phyloP scores from a whole-genome alignment of 2,113 vertebrate species.

The Malurus cyaneus region DNA sequence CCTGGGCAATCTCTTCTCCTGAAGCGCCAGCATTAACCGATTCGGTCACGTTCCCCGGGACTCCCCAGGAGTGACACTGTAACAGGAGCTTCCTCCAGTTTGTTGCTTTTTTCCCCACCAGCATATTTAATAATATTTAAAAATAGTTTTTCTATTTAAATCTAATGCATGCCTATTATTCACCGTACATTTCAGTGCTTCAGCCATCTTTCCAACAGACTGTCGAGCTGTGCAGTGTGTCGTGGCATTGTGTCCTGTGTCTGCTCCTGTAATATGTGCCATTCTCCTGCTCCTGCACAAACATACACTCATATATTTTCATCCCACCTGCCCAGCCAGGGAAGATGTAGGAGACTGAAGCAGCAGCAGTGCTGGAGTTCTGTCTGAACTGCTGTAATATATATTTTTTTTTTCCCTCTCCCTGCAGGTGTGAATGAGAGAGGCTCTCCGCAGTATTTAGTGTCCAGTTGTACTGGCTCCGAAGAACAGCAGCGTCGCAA shows the following conservation, averaged over 20 bases:
- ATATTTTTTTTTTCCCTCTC: not conserved
- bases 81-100: not conserved
- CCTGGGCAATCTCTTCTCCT: conserved; percentile 67
- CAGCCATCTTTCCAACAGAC: conserved; percentile 59
- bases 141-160: conserved; percentile 59
- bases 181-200: conserved; percentile 36
- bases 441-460: conserved; percentile 42
- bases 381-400: conserved; percentile 5
- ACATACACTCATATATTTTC: not conserved
- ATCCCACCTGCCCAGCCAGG: conserved; percentile 21
- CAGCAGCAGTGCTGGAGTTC: not conserved
- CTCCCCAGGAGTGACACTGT: not conserved
- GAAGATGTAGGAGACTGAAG: not conserved
- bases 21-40: not conserved
- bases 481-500: conserved; percentile 55
- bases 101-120: not conserved
- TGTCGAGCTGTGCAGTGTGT: not conserved
- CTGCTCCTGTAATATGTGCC: not conserved
- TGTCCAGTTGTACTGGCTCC: conserved; percentile 1
- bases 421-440: conserved; percentile 69
- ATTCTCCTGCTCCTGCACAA: not conserved
- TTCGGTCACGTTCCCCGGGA: not conserved
- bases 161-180: conserved; percentile 53
- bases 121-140: conserved; percentile 26
- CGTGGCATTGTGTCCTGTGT: not conserved